Base-by-base conservation (phyloP, 2,797 vertebrate species). In the Poecile montanus region DNA sequence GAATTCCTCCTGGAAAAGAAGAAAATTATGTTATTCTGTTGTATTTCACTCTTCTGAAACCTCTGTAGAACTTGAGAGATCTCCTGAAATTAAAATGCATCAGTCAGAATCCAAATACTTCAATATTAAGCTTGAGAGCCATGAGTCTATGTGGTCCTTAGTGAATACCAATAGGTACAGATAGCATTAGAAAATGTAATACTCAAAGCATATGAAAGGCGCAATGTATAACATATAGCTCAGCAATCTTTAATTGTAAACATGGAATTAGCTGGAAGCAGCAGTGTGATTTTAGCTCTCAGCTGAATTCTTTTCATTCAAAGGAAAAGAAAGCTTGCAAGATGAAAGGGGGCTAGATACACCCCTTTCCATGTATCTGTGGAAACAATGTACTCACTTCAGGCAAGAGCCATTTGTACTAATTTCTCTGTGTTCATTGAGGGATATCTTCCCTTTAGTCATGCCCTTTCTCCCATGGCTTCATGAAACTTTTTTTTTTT, bases 1-100 rank as follows among this genome's bases (percentile, higher is more conserved):
- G 32, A 89, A 87, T 72, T 81, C 47, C 62, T 86, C 11, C 34
- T 63, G 45, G 70, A 84, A 90, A 90, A 71, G 9, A 77, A 75
- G 23, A 44, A 85, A 88, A 76, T 73, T 0, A 34, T 58, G 25
- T 47, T 91, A 44, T n/a, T 47, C 14, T 54, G 21, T 34, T 54
- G 13, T 68, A 72, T 76, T 87, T 92, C 40, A 44, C 26, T 78
- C 22, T 63, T 78, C 54, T 75, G 74, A 89, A 91, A 47, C 60
- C 30, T 70, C 27, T 40, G 5, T 15, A 86, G 53, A 92, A 63
- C 38, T 86, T 78, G 54, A 90, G 29, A 60, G 10, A 50, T 67
- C 70, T 80, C 61, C 30, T 68, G 34, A 75, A 94, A 84, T 86
- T 74, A 56, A 84, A 75, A 80, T 45, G n/a, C 12, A 7, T 51